Evolutionary conservation across 2,113 vertebrate genomes (phyloP).

Genomic region (Paedocypris sp.): DNA sequence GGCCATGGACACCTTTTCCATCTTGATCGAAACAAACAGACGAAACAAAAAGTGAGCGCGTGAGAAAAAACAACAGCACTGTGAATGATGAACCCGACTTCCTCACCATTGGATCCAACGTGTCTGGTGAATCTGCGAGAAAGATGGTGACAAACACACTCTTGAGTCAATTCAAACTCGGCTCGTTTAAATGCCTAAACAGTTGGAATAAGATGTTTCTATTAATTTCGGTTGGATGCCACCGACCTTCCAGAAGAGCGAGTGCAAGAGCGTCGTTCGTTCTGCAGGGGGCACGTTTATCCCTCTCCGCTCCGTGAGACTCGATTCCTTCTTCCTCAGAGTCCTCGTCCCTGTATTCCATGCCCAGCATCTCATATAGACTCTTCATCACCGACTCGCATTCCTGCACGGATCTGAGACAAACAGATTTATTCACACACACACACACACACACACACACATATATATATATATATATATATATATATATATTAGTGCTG

Average conservation of each 20-base stretch:
- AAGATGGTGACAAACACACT: not conserved
- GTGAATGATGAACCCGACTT: not conserved
- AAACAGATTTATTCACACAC: no score
- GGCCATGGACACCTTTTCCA: constrained; percentile 50
- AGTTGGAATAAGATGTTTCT: no score
- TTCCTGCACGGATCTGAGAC: constrained; percentile 43
- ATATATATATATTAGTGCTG: no score
- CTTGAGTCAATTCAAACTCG: no score
- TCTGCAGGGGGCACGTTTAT: no score
- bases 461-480: no score
- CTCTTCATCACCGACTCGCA: constrained; percentile 48
- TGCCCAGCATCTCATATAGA: constrained; percentile 46
- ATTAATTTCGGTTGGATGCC: no score
- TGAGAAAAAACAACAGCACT: not conserved
- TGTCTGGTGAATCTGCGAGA: not conserved
- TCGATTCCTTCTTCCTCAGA: constrained; percentile 41
- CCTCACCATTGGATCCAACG: constrained; percentile 19
- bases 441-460: no score
- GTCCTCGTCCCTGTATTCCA: constrained; percentile 46
- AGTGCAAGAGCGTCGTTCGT: constrained; percentile 23
- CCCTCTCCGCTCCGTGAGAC: no score
- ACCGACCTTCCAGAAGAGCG: constrained; percentile 23
- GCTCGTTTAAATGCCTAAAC: no score
- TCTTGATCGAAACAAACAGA: not conserved
- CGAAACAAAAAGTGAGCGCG: not conserved